Conservation (phyloP, 2,888 invertebrate genomes). For the Orchestes rusci region DNA sequence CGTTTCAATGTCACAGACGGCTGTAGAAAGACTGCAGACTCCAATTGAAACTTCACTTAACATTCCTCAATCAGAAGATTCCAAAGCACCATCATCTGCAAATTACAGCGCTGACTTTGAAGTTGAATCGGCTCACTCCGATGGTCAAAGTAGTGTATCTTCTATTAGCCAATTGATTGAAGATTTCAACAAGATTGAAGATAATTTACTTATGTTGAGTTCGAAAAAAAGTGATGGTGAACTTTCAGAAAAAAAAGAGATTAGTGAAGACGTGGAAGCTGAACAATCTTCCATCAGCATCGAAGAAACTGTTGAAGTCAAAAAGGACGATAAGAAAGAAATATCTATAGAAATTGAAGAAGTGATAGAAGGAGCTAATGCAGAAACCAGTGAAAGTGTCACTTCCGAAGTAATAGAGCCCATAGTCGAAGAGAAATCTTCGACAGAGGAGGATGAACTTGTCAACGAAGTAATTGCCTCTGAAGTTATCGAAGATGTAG, state of each 20-base stretch:
- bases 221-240: slow-evolving; percentile 13
- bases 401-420: too few relatives aligned
- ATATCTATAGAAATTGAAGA: too few relatives aligned
- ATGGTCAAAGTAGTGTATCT: slow-evolving; percentile 29
- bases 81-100: slow-evolving; percentile 10
- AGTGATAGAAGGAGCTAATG: background rate
- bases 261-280: too few relatives aligned
- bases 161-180: slow-evolving; percentile 34
- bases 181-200: slow-evolving; percentile 33
- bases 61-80: slow-evolving; percentile 10
- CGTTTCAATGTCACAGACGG: slow-evolving; percentile 37
- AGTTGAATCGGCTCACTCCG: slow-evolving; percentile 22
- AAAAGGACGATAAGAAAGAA: background rate
- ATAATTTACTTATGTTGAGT: slow-evolving; percentile 31
- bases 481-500: background rate
- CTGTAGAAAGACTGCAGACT: slow-evolving; percentile 35
- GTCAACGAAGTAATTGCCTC: background rate
- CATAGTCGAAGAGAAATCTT: too few relatives aligned
- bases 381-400: too few relatives aligned
- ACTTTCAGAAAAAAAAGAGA: background rate
- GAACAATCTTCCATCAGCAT: too few relatives aligned
- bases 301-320: background rate
- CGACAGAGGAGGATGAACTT: background rate
- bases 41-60: background rate
- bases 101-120: slow-evolving; percentile 33